A percentile compares a stretch with the other conserved stretches of the same genome.
phyloP scores from a whole-genome alignment of 2,113 vertebrate genomes.

The Canis aureus region DNA sequence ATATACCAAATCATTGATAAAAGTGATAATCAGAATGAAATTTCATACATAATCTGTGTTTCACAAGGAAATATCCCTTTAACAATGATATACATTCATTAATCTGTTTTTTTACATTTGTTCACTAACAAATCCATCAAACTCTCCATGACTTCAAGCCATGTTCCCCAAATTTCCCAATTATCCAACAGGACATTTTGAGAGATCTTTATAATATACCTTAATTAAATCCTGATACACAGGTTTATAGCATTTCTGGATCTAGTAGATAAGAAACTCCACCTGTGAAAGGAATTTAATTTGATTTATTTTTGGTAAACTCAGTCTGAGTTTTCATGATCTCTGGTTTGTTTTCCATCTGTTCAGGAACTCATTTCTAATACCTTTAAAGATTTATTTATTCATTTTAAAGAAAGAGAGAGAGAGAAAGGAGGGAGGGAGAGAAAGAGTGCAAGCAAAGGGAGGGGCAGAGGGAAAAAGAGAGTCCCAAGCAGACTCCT shows the following conservation, averaged over 20 bases:
- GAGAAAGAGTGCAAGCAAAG: neutral
- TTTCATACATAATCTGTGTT: neutral
- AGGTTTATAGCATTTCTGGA: neutral
- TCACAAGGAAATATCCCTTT: neutral
- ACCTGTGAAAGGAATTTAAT: neutral
- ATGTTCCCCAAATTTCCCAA: neutral
- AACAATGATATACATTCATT: neutral
- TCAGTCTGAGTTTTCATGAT: neutral
- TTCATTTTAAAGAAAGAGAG: neutral
- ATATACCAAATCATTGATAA: neutral
- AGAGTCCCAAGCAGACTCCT: neutral
- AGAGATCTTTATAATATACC: neutral
- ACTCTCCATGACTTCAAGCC: conserved; percentile 23
- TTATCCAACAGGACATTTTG: neutral
- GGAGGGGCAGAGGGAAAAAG: neutral
- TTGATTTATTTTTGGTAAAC: neutral
- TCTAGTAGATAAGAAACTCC: neutral
- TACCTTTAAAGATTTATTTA: neutral
- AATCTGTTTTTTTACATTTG: neutral
- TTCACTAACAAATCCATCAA: neutral
- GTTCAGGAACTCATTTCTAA: neutral
- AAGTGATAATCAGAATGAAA: neutral
- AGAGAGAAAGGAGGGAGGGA: too few species aligned
- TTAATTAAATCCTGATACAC: conserved; percentile 20
- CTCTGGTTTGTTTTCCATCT: neutral